These are phyloP conservation scores for Oreochromis niloticus DNA, from an alignment of 2,113 vertebrate species.

Conservation along the genomic window DNA sequence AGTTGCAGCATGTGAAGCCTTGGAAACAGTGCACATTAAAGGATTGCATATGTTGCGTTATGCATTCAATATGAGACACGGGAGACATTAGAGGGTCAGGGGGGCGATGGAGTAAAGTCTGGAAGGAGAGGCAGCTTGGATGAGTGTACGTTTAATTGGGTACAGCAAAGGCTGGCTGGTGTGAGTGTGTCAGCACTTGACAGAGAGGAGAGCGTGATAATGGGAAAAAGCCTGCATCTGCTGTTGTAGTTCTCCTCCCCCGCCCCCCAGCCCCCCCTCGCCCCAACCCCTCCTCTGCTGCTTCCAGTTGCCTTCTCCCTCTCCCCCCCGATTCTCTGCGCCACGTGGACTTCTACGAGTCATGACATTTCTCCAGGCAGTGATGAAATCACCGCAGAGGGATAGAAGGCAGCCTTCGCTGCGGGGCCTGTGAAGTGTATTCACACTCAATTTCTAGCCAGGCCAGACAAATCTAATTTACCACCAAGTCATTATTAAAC, in stretches of 20 bases:
- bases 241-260: constrained; percentile 36
- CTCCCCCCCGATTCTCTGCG: constrained; percentile 22
- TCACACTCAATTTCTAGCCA: constrained; percentile 45
- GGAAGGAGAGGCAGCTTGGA: constrained; percentile 55
- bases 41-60: constrained; percentile 41
- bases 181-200: constrained; percentile 59
- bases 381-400: constrained; percentile 54
- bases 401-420: constrained; percentile 39
- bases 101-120: constrained; percentile 43
- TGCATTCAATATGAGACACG: constrained; percentile 32
- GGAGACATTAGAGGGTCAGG: constrained; percentile 17
- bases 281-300: not conserved
- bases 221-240: constrained; percentile 46
- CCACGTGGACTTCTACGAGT: constrained; percentile 72
- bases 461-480: constrained; percentile 53
- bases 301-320: constrained; percentile 39
- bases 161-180: constrained; percentile 53
- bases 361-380: constrained; percentile 70
- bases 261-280: not conserved
- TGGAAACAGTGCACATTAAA: constrained; percentile 38
- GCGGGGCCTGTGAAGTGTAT: constrained; percentile 47
- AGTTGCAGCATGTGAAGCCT: constrained; percentile 3
- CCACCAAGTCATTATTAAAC: constrained; percentile 53
- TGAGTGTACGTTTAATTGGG: constrained; percentile 65
- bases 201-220: constrained; percentile 50